A percentile compares a stretch with the other conserved stretches of the same genome.
Evolutionary conservation across 2,888 invertebrate genomes (phyloP).

Genomic region (Brachyptera putata): DNA sequence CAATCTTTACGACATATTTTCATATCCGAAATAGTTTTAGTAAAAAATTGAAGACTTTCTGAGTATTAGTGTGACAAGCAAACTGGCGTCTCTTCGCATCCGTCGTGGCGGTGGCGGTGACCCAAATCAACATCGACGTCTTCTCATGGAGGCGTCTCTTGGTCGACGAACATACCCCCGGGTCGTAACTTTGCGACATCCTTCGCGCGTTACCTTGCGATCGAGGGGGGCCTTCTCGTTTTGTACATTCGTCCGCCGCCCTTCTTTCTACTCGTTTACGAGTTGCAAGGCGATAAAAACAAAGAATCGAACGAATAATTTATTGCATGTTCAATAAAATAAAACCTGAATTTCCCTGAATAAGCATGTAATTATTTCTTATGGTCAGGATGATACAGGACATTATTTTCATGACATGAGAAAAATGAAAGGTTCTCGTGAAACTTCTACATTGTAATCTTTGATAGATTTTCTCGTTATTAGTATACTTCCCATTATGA

Average conservation of each 20-base stretch:
- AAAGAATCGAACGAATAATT: neutral
- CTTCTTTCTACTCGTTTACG: neutral
- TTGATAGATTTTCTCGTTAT: too few relatives aligned
- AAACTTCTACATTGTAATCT: too few relatives aligned
- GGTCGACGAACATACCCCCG: neutral
- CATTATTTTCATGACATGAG: neutral
- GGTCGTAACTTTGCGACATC: constrained; percentile 15
- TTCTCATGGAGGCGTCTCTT: constrained; percentile 4
- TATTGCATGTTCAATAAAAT: neutral
- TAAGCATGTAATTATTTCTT: neutral
- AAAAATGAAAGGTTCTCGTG: too few relatives aligned
- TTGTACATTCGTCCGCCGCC: too few relatives aligned
- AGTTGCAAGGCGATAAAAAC: neutral
- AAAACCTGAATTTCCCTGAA: neutral
- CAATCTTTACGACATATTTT: too few relatives aligned
- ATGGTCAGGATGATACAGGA: neutral
- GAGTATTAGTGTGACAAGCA: constrained; percentile 1
- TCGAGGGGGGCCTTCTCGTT: neutral
- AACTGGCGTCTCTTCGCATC: constrained; percentile 19
- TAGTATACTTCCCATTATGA: too few relatives aligned
- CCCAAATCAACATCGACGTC: constrained; percentile 21
- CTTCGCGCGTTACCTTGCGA: constrained; percentile 1
- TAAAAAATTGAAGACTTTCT: too few relatives aligned
- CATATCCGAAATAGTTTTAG: too few relatives aligned
- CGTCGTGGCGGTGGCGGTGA: constrained; percentile 11